A percentile compares a stretch with the other conserved stretches of the same genome.
phyloP scores from a whole-genome alignment of 2,797 vertebrate genomes.

The Pelochelys cantorii region DNA sequence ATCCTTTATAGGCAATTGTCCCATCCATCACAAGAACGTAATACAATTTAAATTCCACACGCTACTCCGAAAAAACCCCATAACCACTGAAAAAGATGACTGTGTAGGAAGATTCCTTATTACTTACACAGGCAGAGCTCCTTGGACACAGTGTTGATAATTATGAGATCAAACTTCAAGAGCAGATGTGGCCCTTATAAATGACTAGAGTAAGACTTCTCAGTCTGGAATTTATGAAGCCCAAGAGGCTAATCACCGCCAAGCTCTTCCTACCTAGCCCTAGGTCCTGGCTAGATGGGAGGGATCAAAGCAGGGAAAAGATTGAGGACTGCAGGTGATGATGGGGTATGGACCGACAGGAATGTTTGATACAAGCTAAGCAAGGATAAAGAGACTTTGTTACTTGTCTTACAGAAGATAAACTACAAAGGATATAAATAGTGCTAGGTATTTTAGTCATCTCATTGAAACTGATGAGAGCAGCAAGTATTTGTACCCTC shows the following conservation, averaged over 20 bases:
- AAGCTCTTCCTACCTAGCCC: background rate
- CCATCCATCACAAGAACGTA: too few relatives aligned
- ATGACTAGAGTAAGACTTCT: background rate
- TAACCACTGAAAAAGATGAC: background rate
- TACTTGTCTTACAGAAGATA: background rate
- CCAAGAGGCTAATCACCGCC: accelerated
- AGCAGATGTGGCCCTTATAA: background rate
- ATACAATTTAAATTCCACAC: accelerated
- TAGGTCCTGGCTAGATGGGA: background rate
- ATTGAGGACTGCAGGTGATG: background rate
- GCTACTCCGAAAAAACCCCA: background rate
- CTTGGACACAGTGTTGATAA: background rate
- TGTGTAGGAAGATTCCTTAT: background rate
- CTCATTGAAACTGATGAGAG: background rate
- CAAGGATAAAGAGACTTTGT: background rate
- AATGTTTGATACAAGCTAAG: background rate
- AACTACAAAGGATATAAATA: background rate
- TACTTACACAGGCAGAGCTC: background rate
- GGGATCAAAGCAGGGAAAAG: background rate
- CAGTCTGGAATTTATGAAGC: background rate
- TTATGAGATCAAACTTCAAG: background rate
- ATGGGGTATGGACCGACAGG: background rate
- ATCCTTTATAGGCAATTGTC: too few relatives aligned
- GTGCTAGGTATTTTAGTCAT: background rate
- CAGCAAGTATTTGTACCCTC: background rate